These are phyloP conservation scores for Solenopsis fugax DNA, from an alignment of 1,140 invertebrate genomes.

Conservation along the genomic window DNA sequence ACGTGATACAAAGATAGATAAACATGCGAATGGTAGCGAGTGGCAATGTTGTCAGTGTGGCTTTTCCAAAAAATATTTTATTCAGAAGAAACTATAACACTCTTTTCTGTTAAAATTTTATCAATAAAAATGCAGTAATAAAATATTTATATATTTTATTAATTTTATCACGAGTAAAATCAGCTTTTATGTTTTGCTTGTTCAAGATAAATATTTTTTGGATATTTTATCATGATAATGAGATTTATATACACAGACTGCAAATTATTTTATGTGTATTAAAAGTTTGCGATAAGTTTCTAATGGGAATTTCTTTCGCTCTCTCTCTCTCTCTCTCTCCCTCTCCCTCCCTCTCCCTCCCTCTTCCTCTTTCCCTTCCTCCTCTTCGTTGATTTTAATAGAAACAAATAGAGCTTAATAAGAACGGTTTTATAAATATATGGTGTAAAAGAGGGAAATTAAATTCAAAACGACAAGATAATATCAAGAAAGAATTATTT, in stretches of 20 bases:
- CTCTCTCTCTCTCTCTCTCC: not conserved
- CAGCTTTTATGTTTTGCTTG: not conserved
- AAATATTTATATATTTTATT: not conserved
- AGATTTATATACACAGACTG: not conserved
- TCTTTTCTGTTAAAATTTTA: not conserved
- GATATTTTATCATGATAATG: not conserved
- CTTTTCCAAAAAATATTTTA: conserved; percentile 15
- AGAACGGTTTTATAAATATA: not conserved
- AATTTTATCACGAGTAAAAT: not conserved
- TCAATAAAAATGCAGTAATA: not conserved
- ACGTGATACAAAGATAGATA: conserved; percentile 27
- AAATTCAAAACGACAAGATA: not conserved
- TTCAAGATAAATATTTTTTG: not conserved
- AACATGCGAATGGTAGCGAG: not conserved
- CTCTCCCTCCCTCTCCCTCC: not conserved
- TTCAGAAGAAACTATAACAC: not conserved
- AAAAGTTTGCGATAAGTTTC: conserved; percentile 25
- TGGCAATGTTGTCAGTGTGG: not conserved
- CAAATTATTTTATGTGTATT: not conserved
- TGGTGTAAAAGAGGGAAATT: not conserved
- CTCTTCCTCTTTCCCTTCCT: no score
- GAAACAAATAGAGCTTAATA: not conserved
- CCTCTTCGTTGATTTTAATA: conserved; percentile 1
- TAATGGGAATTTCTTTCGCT: not conserved
- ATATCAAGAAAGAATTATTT: not conserved